Evolutionary conservation across 1,140 invertebrate species (phyloP).

Genomic region (Spodoptera frugiperda): DNA sequence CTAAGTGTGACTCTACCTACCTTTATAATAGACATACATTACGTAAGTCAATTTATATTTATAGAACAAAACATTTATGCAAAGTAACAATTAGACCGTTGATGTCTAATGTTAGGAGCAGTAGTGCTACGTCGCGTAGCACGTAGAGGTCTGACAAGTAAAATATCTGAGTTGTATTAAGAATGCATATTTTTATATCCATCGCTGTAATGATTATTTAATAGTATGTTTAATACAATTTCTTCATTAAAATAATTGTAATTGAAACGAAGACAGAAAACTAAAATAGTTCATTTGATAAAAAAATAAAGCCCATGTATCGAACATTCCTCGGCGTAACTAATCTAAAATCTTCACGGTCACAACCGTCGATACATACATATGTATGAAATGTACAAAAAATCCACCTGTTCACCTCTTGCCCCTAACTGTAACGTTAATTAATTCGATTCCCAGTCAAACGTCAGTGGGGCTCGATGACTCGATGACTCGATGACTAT

Average conservation of each 20-base stretch:
- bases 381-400: constrained; percentile 33
- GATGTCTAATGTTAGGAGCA: constrained; percentile 28
- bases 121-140: constrained; percentile 21
- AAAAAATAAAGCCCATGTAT: no score
- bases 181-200: no score
- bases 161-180: no score
- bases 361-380: neutral
- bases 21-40: no score
- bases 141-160: neutral
- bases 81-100: constrained; percentile 1
- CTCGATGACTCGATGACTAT: constrained; percentile 65
- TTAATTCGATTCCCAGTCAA: constrained; percentile 68
- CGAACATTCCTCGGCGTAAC: neutral
- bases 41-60: no score
- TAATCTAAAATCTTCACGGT: constrained; percentile 14
- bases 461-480: constrained; percentile 62
- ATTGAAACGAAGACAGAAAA: no score
- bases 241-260: no score
- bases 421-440: constrained; percentile 68
- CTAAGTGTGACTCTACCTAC: no score
- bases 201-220: no score
- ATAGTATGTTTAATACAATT: neutral
- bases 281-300: no score
- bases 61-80: no score
- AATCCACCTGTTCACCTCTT: constrained; percentile 59